phyloP scores from a whole-genome alignment of 2,888 invertebrate genomes.

The Polydrusus pterygomalis region DNA sequence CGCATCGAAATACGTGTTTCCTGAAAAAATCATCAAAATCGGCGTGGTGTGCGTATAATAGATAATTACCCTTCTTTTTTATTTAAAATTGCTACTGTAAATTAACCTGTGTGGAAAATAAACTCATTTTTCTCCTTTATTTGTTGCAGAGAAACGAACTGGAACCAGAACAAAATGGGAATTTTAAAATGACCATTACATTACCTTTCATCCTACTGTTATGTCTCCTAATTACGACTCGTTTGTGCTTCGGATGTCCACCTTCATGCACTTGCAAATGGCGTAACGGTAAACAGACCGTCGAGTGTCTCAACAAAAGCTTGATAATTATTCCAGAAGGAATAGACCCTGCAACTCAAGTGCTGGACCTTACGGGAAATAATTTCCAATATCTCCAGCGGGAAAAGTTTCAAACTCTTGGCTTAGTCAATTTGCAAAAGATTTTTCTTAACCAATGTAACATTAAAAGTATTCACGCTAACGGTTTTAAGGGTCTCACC shows the following conservation, averaged over 20 bases:
- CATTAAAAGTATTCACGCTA: slow-evolving; percentile 84
- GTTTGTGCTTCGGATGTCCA: slow-evolving; percentile 53
- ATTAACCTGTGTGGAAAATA: background rate
- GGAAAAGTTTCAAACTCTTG: slow-evolving; percentile 86
- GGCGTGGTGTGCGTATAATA: too few species aligned
- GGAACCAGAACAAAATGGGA: slow-evolving; percentile 8
- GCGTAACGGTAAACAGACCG: slow-evolving; percentile 94
- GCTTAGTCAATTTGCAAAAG: slow-evolving; percentile 89
- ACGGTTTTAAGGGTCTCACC: slow-evolving; percentile 88
- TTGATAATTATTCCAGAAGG: slow-evolving; percentile 85
- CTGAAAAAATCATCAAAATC: too few species aligned
- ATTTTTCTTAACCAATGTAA: slow-evolving; percentile 88
- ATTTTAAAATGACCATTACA: slow-evolving; percentile 32
- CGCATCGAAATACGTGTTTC: too few species aligned
- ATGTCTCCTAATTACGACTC: slow-evolving; percentile 12
- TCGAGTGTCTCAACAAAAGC: slow-evolving; percentile 87
- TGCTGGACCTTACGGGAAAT: slow-evolving; percentile 89
- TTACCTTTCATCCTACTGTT: background rate
- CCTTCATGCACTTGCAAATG: slow-evolving; percentile 88
- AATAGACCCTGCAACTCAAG: slow-evolving; percentile 90
- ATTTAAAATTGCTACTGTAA: background rate
- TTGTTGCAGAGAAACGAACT: background rate
- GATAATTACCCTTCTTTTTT: too few species aligned
- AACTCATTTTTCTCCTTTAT: background rate
- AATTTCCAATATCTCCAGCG: slow-evolving; percentile 85